Conservation (phyloP, 2,797 vertebrate genomes). For the Cetoscarus ocellatus region DNA sequence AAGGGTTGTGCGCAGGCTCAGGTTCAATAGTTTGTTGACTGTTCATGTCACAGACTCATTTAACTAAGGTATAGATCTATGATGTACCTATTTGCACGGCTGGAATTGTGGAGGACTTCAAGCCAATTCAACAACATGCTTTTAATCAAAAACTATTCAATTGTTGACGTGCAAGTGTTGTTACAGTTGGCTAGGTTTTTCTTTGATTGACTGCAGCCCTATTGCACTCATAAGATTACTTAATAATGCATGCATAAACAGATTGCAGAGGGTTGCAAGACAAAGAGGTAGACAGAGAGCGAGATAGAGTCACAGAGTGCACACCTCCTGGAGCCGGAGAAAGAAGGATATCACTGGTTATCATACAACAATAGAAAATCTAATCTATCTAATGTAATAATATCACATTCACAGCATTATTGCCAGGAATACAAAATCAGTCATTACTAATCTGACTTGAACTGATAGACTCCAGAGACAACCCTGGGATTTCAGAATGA, state of each 20-base stretch:
- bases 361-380: slow-evolving; percentile 27
- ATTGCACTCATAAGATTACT: slow-evolving; percentile 49
- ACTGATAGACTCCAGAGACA: slow-evolving; percentile 4
- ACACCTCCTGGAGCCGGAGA: slow-evolving; percentile 34
- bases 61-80: too few species aligned
- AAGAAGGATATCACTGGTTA: slow-evolving; percentile 24
- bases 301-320: neutral
- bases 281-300: neutral
- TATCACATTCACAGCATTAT: slow-evolving; percentile 20
- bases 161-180: too few species aligned
- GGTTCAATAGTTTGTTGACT: too few species aligned
- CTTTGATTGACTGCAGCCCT: neutral
- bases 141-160: too few species aligned
- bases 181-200: too few species aligned
- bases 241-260: slow-evolving; percentile 58
- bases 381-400: slow-evolving; percentile 33
- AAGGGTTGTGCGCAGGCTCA: too few species aligned
- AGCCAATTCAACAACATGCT: too few species aligned
- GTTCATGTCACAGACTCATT: too few species aligned
- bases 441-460: slow-evolving; percentile 21
- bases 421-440: slow-evolving; percentile 16
- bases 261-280: slow-evolving; percentile 35
- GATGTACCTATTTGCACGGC: too few species aligned
- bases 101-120: too few species aligned
- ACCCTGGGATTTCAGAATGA: slow-evolving; percentile 21